A percentile compares a stretch with the other conserved stretches of the same genome.
These are phyloP conservation scores for Tyria jacobaeae DNA, from an alignment of 2,888 invertebrate species.

Conservation along the genomic window DNA sequence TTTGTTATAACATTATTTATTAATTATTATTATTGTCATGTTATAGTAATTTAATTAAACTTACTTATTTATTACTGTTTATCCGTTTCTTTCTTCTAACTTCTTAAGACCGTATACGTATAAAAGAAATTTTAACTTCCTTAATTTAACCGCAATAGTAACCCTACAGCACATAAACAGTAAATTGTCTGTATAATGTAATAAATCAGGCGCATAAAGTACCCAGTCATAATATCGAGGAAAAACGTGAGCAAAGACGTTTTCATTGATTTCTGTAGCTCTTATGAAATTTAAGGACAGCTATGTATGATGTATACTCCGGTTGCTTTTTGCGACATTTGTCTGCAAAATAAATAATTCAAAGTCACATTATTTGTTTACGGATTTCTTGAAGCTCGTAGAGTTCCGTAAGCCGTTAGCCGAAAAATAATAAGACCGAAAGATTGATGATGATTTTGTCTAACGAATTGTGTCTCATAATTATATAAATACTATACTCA, in stretches of 20 bases:
- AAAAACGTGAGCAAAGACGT: constrained; percentile 8
- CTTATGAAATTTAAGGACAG: not conserved
- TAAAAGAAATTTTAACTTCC: not conserved
- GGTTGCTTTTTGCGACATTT: constrained; percentile 3
- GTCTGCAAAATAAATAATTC: not conserved
- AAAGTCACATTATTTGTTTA: not conserved
- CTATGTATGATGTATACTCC: not conserved
- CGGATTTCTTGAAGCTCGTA: not conserved
- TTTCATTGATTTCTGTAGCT: constrained; percentile 8
- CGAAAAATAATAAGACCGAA: not conserved
- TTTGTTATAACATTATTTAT: no score
- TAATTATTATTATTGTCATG: no score
- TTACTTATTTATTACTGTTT: no score
- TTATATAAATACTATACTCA: no score
- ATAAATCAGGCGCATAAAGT: constrained; percentile 27
- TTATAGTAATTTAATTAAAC: no score
- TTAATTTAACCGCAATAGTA: not conserved
- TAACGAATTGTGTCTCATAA: no score
- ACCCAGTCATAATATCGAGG: constrained; percentile 7
- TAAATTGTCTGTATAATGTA: constrained; percentile 21
- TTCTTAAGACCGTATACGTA: no score
- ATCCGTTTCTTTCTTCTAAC: no score
- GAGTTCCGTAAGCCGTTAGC: not conserved
- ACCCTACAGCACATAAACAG: not conserved
- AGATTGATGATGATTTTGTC: no score